Base-by-base conservation (phyloP, 2,113 vertebrate species). In the Marmota monax region DNA sequence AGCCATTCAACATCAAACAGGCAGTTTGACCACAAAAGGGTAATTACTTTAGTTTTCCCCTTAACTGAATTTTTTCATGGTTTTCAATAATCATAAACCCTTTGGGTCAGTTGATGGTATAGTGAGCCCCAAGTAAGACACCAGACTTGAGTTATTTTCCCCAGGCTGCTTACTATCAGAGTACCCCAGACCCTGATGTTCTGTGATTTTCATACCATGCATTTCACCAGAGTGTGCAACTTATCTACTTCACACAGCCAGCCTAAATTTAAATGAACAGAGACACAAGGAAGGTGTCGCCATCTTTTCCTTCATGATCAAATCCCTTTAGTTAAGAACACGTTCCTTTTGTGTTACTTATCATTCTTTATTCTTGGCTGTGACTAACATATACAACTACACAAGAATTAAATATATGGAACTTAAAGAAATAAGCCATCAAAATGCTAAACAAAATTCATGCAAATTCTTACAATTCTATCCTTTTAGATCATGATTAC, bases 1-100 rank as follows among this genome's bases (percentile, higher is more conserved):
- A 39, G n/a, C 89, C 93, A 32, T 70, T 93, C 86, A 94, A 87
- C 70, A 96, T 84, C 74, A 76, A 97, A 96, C n/a, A 95, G 70
- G 85, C 65, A 96, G 14, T 88, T 95, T 93, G 80, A 88, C 92
- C n/a, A 90, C 37, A 79, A 96, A 97, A 94, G 23, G 29, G 79
- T 94, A 96, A 97, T 97, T 94, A 84, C 39, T 85, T 88, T 61
- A 79, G 61, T 63, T 93, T 97, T 91, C n/a, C 53, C 2, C n/a
- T 95, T 97, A 97, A 96, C 86, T 95, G 37, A 34, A 51, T 61
- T 6, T 94, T 96, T 97, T 95, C 61, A 45, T 80, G 80, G 85
- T 79, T 95, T 96, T 92, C 74, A 96, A 84, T 91, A 91, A 94
- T 53, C 53, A 4, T 79, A 78, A 18, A 82, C 73, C 29, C 39